Percentiles rank a stretch among this genome's conserved stretches.
Evolutionary conservation across 2,113 vertebrate species (phyloP).

Genomic region (Atlantisia rogersi): DNA sequence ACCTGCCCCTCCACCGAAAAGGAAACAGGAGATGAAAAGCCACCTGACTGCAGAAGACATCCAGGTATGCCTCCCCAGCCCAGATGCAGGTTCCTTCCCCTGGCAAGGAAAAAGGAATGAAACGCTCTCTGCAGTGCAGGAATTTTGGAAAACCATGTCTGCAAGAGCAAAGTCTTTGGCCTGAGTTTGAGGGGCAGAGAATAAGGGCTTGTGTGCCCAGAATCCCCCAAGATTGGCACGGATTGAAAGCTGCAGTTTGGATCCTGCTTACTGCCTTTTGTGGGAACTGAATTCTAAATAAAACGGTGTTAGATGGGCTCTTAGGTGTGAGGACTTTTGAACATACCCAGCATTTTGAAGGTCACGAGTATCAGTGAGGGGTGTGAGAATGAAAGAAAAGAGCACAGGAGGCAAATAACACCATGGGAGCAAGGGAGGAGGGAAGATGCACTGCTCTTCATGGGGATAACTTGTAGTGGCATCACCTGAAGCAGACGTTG

Average conservation of each 20-base stretch:
- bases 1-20: constrained; percentile 83
- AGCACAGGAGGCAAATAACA: neutral
- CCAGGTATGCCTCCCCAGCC: constrained; percentile 77
- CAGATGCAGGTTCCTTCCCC: neutral
- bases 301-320: neutral
- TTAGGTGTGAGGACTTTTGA: neutral
- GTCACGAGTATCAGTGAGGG: neutral
- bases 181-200: neutral
- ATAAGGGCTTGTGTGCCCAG: too few species aligned
- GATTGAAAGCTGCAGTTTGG: neutral
- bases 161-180: neutral
- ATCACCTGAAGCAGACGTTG: neutral
- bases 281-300: neutral
- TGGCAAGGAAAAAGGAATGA: neutral
- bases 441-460: neutral
- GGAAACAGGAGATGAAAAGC: constrained; percentile 85
- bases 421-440: neutral
- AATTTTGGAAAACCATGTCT: neutral
- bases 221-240: neutral
- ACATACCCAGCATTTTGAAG: neutral
- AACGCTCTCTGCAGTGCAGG: rapidly evolving
- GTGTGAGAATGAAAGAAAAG: neutral
- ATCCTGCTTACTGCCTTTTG: neutral
- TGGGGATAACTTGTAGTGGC: neutral
- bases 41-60: constrained; percentile 87